Conservation (phyloP, 2,113 vertebrate species). For the Varanus salvator region DNA sequence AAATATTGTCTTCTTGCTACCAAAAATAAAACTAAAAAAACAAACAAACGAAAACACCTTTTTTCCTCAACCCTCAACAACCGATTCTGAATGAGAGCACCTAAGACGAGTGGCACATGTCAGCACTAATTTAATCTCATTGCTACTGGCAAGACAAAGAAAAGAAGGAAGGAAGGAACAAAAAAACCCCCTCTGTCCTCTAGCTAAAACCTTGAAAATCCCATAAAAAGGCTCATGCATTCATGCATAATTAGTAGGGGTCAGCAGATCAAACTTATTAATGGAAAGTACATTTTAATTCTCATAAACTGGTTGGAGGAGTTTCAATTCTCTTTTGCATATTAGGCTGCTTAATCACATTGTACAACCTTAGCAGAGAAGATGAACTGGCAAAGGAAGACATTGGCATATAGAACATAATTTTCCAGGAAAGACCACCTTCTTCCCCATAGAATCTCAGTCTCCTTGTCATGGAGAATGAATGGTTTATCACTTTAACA, state of each 20-base stretch:
- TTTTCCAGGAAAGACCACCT: not conserved
- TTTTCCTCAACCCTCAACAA: no score
- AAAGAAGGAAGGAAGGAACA: no score
- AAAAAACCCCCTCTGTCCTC: not conserved
- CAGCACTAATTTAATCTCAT: not conserved
- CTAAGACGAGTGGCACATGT: not conserved
- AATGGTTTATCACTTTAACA: no score
- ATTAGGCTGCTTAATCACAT: not conserved
- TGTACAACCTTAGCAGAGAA: slow-evolving; percentile 32
- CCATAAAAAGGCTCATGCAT: not conserved
- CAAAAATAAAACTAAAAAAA: not conserved
- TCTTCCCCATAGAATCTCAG: slow-evolving; percentile 2
- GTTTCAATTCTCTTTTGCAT: not conserved
- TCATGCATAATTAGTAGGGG: slow-evolving; percentile 20
- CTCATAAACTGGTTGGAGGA: not conserved
- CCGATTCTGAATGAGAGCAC: not conserved
- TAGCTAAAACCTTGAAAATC: slow-evolving; percentile 34
- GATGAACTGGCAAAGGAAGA: fast-evolving
- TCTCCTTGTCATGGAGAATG: not conserved
- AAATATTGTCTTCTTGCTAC: slow-evolving; percentile 1
- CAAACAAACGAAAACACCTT: no score
- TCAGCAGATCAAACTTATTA: slow-evolving; percentile 27
- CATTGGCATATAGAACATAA: fast-evolving
- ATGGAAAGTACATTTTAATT: slow-evolving; percentile 19
- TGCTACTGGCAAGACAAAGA: not conserved